Conservation (phyloP, 2,113 vertebrate genomes). For the Amphiprion ocellaris region DNA sequence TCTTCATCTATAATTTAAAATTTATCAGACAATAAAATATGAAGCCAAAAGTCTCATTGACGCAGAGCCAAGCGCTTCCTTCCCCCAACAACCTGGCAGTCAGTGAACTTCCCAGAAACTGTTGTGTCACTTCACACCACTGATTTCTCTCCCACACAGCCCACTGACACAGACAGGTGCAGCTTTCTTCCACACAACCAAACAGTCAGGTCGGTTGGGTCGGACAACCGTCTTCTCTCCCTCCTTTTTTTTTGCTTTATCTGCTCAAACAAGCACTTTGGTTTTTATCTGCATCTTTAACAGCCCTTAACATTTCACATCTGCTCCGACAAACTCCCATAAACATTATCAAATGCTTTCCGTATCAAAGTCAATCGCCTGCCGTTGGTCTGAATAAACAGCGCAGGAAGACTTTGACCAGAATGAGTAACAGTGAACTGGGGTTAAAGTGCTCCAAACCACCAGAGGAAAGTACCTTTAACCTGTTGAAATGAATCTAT, state of each 20-base stretch:
- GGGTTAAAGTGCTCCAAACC: slow-evolving; percentile 49
- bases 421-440: slow-evolving; percentile 42
- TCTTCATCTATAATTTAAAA: too few relatives aligned
- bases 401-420: slow-evolving; percentile 54
- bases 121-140: neutral
- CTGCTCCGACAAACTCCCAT: slow-evolving; percentile 69
- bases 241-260: slow-evolving; percentile 63
- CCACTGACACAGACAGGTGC: slow-evolving; percentile 59
- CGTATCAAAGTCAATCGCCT: slow-evolving; percentile 53
- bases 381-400: slow-evolving; percentile 67
- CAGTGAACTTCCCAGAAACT: slow-evolving; percentile 12
- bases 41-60: neutral
- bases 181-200: slow-evolving; percentile 26
- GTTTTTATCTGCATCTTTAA: slow-evolving; percentile 62
- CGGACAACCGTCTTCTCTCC: slow-evolving; percentile 30
- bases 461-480: slow-evolving; percentile 17
- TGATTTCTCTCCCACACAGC: slow-evolving; percentile 9
- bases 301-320: slow-evolving; percentile 67
- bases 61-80: neutral
- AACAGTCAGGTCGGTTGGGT: slow-evolving; percentile 39
- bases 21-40: neutral
- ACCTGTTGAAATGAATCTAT: neutral
- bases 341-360: slow-evolving; percentile 59
- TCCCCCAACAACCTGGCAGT: neutral
- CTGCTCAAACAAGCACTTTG: slow-evolving; percentile 64